These are phyloP conservation scores for Dryobotodes eremita DNA, from an alignment of 2,888 invertebrate species.

Conservation along the genomic window DNA sequence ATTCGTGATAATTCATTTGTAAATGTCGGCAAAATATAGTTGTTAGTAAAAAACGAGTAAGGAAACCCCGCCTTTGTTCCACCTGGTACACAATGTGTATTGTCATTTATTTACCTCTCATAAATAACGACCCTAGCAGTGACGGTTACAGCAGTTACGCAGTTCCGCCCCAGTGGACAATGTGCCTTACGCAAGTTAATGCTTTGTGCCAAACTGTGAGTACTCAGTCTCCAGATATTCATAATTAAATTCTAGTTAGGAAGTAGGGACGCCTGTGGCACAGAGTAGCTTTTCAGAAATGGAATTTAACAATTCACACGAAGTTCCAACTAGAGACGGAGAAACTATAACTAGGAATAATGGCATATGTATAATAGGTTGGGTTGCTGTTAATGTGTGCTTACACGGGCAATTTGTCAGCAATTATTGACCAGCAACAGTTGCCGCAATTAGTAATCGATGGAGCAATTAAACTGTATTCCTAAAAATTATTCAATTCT, in stretches of 20 bases:
- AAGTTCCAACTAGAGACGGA: slow-evolving; percentile 82
- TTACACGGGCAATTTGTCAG: slow-evolving; percentile 12
- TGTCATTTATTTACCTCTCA: slow-evolving; percentile 60
- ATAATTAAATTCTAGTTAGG: slow-evolving; percentile 89
- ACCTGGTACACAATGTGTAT: slow-evolving; percentile 41
- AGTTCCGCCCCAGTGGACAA: slow-evolving; percentile 56
- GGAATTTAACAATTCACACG: slow-evolving; percentile 89
- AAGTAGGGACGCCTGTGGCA: slow-evolving; percentile 80
- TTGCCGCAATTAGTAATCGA: not conserved
- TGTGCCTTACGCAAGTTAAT: slow-evolving; percentile 70
- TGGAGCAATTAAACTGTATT: not conserved
- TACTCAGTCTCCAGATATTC: slow-evolving; percentile 83
- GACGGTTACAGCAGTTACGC: slow-evolving; percentile 47
- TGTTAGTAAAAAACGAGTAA: slow-evolving; percentile 6
- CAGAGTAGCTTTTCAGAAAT: slow-evolving; percentile 84
- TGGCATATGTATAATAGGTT: slow-evolving; percentile 76
- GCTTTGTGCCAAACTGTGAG: slow-evolving; percentile 69
- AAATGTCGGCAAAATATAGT: not conserved
- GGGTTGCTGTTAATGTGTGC: slow-evolving; percentile 46
- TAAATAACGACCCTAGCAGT: slow-evolving; percentile 56
- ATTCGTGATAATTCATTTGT: not conserved
- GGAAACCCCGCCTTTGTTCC: slow-evolving; percentile 16
- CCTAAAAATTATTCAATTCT: too few relatives aligned
- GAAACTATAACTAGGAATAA: slow-evolving; percentile 81
- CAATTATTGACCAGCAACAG: not conserved